phyloP scores from a whole-genome alignment of 2,888 invertebrate genomes.

The Epinotia ramella region DNA sequence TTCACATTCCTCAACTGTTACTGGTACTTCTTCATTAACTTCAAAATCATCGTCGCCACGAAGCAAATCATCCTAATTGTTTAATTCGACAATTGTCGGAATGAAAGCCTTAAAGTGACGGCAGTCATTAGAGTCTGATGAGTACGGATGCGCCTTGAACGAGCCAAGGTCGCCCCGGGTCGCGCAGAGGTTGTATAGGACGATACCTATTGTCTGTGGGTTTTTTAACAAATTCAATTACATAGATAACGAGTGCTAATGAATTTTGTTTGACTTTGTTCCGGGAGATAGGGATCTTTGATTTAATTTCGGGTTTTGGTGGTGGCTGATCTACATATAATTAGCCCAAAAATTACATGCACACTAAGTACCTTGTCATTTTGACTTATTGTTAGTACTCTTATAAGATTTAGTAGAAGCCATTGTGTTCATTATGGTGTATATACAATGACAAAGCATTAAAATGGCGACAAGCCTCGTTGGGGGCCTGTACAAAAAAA shows the following conservation, averaged over 20 bases:
- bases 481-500: no score
- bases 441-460: neutral
- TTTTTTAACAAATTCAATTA: constrained; percentile 65
- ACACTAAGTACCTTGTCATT: neutral
- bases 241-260: constrained; percentile 70
- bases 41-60: constrained; percentile 40
- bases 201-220: constrained; percentile 68
- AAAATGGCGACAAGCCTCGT: no score
- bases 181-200: constrained; percentile 71
- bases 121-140: constrained; percentile 59
- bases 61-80: constrained; percentile 45
- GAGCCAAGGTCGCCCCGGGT: constrained; percentile 71
- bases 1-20: neutral
- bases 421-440: neutral
- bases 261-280: constrained; percentile 63
- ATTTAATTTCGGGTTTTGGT: constrained; percentile 47
- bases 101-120: constrained; percentile 55
- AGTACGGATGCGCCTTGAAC: constrained; percentile 78
- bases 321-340: constrained; percentile 8
- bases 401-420: neutral
- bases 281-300: constrained; percentile 61
- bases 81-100: constrained; percentile 50
- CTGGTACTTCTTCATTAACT: constrained; percentile 29
- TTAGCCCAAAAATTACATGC: neutral
- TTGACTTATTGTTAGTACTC: constrained; percentile 10